phyloP scores from a whole-genome alignment of 2,888 invertebrate species.

The Acleris emargana region DNA sequence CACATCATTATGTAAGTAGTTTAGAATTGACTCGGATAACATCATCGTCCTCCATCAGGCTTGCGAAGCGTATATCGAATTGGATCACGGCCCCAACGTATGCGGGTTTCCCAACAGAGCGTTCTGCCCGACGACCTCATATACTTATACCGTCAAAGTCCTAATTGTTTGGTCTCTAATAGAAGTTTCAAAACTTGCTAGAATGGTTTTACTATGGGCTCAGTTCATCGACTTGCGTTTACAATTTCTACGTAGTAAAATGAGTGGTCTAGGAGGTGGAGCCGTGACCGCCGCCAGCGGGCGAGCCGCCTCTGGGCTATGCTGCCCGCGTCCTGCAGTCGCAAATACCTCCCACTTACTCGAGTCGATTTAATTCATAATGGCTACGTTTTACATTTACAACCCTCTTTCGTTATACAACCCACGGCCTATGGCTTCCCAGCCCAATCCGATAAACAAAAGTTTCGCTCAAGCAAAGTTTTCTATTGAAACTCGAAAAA shows the following conservation, averaged over 20 bases:
- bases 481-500: too few relatives aligned
- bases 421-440: too few relatives aligned
- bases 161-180: too few relatives aligned
- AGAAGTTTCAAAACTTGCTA: background rate
- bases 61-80: slow-evolving; percentile 13
- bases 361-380: background rate
- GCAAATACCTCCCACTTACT: slow-evolving; percentile 29
- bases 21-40: slow-evolving; percentile 3
- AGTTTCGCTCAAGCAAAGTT: too few relatives aligned
- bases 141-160: too few relatives aligned
- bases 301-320: slow-evolving; percentile 4
- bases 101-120: slow-evolving; percentile 18
- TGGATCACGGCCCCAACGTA: slow-evolving; percentile 17
- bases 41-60: slow-evolving; percentile 8
- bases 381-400: too few relatives aligned
- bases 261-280: slow-evolving; percentile 4
- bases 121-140: too few relatives aligned
- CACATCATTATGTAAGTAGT: too few relatives aligned
- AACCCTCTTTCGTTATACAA: background rate
- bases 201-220: background rate
- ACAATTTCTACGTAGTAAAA: slow-evolving; percentile 6
- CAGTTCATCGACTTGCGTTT: slow-evolving; percentile 3
- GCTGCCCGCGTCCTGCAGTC: slow-evolving; percentile 15
- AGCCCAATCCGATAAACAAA: too few relatives aligned
- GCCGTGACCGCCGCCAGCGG: slow-evolving; percentile 12